Conservation (phyloP, 2,888 invertebrate species). For the Mimumesa dahlbomi region DNA sequence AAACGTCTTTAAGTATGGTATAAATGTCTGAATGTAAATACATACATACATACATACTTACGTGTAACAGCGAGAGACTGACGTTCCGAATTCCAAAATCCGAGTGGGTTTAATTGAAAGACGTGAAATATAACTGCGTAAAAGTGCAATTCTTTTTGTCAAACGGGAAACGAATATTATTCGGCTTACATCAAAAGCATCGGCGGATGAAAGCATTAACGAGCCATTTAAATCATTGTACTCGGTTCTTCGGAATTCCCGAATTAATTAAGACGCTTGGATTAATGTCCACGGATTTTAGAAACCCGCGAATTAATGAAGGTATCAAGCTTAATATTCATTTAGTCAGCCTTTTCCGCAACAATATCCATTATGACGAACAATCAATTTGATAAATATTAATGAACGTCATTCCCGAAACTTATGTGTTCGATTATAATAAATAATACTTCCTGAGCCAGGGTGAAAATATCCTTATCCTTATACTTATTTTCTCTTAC, state of each 20-base stretch:
- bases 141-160: conserved; percentile 17
- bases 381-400: no score
- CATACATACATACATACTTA: background rate
- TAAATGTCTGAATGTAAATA: conserved; percentile 16
- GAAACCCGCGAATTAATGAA: no score
- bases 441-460: no score
- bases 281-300: background rate
- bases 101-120: conserved; percentile 11
- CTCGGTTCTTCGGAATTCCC: background rate
- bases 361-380: no score
- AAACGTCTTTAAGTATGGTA: conserved; percentile 22
- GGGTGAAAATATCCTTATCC: no score
- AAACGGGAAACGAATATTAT: conserved; percentile 32
- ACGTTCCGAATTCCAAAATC: conserved; percentile 25
- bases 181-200: background rate
- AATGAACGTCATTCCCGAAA: no score
- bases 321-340: no score
- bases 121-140: conserved; percentile 35
- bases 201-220: conserved; percentile 12
- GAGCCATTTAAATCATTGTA: conserved; percentile 18
- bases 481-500: no score
- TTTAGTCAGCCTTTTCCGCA: no score
- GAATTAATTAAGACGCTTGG: conserved; percentile 6
- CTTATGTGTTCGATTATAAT: no score
- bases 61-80: background rate